A percentile compares a stretch with the other conserved stretches of the same genome.
phyloP scores from a whole-genome alignment of 2,888 invertebrate genomes.

The Zele albiditarsus region DNA sequence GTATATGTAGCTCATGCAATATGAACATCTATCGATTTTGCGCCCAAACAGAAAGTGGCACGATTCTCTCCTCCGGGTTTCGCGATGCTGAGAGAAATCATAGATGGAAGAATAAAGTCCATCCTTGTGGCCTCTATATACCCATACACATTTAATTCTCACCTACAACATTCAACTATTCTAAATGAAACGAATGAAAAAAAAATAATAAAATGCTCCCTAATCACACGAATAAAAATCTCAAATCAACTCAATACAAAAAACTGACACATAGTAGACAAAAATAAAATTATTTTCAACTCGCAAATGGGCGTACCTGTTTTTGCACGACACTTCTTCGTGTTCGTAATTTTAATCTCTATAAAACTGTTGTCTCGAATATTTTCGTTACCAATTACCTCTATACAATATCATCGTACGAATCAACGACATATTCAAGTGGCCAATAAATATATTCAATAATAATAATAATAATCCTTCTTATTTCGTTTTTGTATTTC shows the following conservation, averaged over 20 bases:
- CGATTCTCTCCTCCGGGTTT: slow-evolving; percentile 48
- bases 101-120: slow-evolving; percentile 28
- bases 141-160: background rate
- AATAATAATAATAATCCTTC: background rate
- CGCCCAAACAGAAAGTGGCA: slow-evolving; percentile 56
- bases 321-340: slow-evolving; percentile 20
- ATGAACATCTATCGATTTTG: slow-evolving; percentile 62
- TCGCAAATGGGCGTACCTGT: slow-evolving; percentile 55
- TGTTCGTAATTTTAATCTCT: background rate
- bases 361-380: background rate
- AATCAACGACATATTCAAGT: background rate
- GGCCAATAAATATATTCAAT: background rate
- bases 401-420: background rate
- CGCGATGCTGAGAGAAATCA: slow-evolving; percentile 45
- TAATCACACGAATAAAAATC: background rate
- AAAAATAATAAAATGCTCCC: background rate
- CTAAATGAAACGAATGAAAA: background rate
- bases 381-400: background rate
- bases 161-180: background rate
- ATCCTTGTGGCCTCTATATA: slow-evolving; percentile 29
- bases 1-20: slow-evolving; percentile 24
- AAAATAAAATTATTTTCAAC: slow-evolving; percentile 19
- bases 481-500: background rate
- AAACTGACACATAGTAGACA: slow-evolving; percentile 1
- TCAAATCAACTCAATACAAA: background rate